Percentiles rank a stretch among this genome's conserved stretches.
phyloP scores from a whole-genome alignment of 2,888 invertebrate species.

The Lamellibrachia columna region DNA sequence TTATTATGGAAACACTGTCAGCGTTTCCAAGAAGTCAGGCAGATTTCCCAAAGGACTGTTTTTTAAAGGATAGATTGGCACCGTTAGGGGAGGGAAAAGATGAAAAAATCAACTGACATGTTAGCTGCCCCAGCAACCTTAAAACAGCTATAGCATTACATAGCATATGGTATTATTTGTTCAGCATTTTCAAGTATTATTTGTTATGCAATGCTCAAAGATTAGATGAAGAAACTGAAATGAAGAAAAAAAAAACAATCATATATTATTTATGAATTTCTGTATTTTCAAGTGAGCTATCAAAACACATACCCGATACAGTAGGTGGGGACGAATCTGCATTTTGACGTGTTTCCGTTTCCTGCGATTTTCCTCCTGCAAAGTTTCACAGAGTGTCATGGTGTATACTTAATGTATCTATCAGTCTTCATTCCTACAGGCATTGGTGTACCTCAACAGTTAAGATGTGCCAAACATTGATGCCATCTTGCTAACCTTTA shows the following conservation, averaged over 20 bases:
- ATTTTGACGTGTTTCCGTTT: conserved; percentile 67
- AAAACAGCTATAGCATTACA: too few relatives aligned
- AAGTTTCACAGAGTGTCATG: conserved; percentile 19
- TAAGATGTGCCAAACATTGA: not conserved
- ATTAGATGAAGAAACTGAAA: not conserved
- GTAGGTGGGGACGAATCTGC: conserved; percentile 82
- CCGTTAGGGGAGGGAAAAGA: too few relatives aligned
- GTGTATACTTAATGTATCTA: not conserved
- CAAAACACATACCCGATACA: conserved; percentile 73
- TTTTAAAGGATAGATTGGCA: too few relatives aligned
- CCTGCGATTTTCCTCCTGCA: conserved; percentile 65
- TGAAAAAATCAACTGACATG: too few relatives aligned
- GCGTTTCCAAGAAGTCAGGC: too few relatives aligned
- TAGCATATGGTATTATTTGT: too few relatives aligned
- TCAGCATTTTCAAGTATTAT: too few relatives aligned
- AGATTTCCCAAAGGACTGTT: too few relatives aligned
- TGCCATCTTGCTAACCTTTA: not conserved
- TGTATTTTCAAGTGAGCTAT: not conserved
- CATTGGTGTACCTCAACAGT: not conserved
- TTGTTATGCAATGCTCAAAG: too few relatives aligned
- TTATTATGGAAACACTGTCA: too few relatives aligned
- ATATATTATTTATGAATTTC: not conserved
- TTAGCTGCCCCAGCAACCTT: too few relatives aligned
- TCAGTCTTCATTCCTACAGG: not conserved
- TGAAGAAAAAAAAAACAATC: not conserved